Base-by-base conservation (phyloP, 2,797 vertebrate genomes). In the Sylvia borin region DNA sequence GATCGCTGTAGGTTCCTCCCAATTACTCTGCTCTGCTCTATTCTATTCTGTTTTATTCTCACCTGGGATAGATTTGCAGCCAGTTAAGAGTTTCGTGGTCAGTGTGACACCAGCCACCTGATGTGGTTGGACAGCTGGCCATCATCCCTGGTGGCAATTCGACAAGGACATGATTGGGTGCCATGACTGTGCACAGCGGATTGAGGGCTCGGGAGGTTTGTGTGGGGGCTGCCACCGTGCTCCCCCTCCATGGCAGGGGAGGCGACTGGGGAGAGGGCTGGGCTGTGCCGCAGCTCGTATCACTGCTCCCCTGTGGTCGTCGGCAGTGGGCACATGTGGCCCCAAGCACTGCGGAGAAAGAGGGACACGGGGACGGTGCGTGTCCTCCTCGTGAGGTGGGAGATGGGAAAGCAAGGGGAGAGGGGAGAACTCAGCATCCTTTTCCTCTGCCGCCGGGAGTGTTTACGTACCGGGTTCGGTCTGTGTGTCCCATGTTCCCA, bases 101-200 rank as follows among this genome's bases (percentile, higher is more conserved):
- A 64, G 14, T 21, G 17, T 74, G 36, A n/a, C 51, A 53, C 13
- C 16, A 31, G 70, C 22, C 22, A 6, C 22, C 19, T 5, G 7
- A n/a, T 1, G 16, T 14, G 60, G 6, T 21, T 42, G 32, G 67
- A 62, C 11, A 8, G 17, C 25, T 62, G 74, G 47, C 36, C n/a
- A 19, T 10, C 60, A 54, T 11, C 10, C 16, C 31, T 0, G 3
- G 34, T 5, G 29, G 27, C 31, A 43, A 16, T 1, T 10, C 4
- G 3, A 22, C 25, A 15, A 0, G 43, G 66, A 21, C 43, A 21
- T 3, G 9, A 13, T 42, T 32, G 45, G 25, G 36, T 29, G 32
- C 60, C 6, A 1, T 14, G 67, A 11, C 22, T 8, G 5, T 2
- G 4, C 0, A 1, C 34, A 38, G 43, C 1, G 47, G 38, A 12